These are phyloP conservation scores for Brachirus orientalis DNA, from an alignment of 2,113 vertebrate genomes.

Conservation along the genomic window DNA sequence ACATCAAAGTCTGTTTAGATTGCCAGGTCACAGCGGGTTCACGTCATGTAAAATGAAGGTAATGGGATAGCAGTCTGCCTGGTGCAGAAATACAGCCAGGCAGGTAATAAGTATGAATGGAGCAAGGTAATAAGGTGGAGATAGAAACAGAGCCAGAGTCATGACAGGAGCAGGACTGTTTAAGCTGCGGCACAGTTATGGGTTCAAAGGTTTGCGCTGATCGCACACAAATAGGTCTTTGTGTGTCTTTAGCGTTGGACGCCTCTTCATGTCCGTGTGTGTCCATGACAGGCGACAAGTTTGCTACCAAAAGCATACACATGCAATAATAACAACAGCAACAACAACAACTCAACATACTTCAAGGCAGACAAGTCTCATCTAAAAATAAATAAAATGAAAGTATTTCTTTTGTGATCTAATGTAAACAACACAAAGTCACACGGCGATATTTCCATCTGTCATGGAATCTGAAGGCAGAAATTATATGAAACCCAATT, in stretches of 20 bases:
- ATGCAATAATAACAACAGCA: not conserved
- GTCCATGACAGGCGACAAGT: conserved; percentile 17
- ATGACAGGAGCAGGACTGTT: conserved; percentile 57
- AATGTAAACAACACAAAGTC: not conserved
- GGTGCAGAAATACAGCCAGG: conserved; percentile 57
- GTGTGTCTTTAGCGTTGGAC: conserved; percentile 25
- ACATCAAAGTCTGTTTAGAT: conserved; percentile 77
- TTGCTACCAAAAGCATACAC: not conserved
- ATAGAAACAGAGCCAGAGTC: conserved; percentile 66
- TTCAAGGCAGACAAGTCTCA: not conserved
- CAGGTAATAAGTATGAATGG: conserved; percentile 75
- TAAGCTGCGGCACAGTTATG: conserved; percentile 55
- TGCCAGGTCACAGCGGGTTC: conserved; percentile 71
- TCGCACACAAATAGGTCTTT: conserved; percentile 16
- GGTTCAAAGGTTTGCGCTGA: conserved; percentile 68
- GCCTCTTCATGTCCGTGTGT: conserved; percentile 30
- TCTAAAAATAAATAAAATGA: conserved; percentile 12
- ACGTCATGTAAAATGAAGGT: conserved; percentile 71
- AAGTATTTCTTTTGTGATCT: not conserved
- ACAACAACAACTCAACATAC: not conserved
- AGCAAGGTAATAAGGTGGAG: conserved; percentile 70
- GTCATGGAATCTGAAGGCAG: not conserved
- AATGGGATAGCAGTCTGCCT: conserved; percentile 69
- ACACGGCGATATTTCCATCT: not conserved
- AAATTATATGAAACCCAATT: not conserved